These are phyloP conservation scores for Macrosoma leucophasiata DNA, from an alignment of 2,888 invertebrate genomes.

Conservation along the genomic window DNA sequence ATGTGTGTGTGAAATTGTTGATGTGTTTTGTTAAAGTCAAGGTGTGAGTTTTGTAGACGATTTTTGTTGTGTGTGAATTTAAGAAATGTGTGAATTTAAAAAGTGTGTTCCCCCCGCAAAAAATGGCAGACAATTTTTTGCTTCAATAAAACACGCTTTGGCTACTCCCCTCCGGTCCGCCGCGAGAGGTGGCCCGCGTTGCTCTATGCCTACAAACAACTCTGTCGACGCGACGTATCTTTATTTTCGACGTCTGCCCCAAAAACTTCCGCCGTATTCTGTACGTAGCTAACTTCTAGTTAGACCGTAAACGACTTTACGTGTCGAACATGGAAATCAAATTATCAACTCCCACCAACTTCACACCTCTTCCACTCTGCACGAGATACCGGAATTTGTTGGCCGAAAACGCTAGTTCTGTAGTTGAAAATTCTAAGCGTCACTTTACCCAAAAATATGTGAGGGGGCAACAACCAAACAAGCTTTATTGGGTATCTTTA, in stretches of 20 bases:
- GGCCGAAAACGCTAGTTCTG: constrained; percentile 47
- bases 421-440: constrained; percentile 64
- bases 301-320: constrained; percentile 69
- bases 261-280: constrained; percentile 51
- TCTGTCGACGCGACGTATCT: constrained; percentile 33
- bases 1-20: no score
- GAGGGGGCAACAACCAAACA: constrained; percentile 56
- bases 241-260: constrained; percentile 39
- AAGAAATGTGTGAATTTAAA: no score
- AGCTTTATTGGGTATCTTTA: constrained; percentile 68
- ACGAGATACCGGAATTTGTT: constrained; percentile 55
- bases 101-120: no score
- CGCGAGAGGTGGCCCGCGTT: no score
- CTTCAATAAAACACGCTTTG: no score
- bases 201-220: constrained; percentile 40
- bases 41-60: no score
- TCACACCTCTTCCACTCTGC: constrained; percentile 55
- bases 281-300: constrained; percentile 57
- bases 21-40: no score
- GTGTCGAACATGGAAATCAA: constrained; percentile 72
- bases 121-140: no score
- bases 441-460: constrained; percentile 58
- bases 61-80: no score
- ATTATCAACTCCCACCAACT: constrained; percentile 69
- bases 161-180: no score